These are phyloP conservation scores for Punctoribates punctum DNA, from an alignment of 2,888 invertebrate species.

Conservation along the genomic window DNA sequence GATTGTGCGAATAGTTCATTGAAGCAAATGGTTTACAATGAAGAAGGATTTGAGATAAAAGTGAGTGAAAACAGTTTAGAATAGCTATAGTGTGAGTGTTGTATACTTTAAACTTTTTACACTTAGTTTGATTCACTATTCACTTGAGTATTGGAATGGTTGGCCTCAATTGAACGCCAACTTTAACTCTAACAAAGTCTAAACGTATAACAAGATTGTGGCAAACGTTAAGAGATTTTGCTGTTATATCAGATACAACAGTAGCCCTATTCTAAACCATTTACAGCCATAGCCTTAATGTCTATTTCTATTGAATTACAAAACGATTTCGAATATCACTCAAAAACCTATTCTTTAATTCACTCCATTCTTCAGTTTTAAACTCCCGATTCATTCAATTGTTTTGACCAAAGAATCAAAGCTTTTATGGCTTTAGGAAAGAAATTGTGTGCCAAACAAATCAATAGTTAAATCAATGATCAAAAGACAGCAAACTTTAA, in stretches of 20 bases:
- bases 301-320: slow-evolving; percentile 38
- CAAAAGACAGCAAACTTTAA: slow-evolving; percentile 6
- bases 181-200: slow-evolving; percentile 24
- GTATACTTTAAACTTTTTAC: slow-evolving; percentile 39
- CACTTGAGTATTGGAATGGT: slow-evolving; percentile 35
- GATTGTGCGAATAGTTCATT: neutral
- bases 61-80: slow-evolving; percentile 9
- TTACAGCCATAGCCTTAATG: slow-evolving; percentile 27
- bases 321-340: slow-evolving; percentile 33
- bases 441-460: slow-evolving; percentile 10
- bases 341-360: slow-evolving; percentile 23
- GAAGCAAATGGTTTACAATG: slow-evolving; percentile 10
- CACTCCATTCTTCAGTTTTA: slow-evolving; percentile 14
- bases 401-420: neutral
- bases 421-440: neutral
- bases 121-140: slow-evolving; percentile 36
- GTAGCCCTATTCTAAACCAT: slow-evolving; percentile 26
- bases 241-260: slow-evolving; percentile 35
- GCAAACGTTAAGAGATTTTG: slow-evolving; percentile 26
- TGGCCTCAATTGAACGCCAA: slow-evolving; percentile 38
- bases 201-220: slow-evolving; percentile 37
- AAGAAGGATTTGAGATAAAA: slow-evolving; percentile 8
- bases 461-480: slow-evolving; percentile 8
- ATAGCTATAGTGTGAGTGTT: neutral
- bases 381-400: neutral